Conservation (phyloP, 2,888 invertebrate species). For the Melanostoma scalare region DNA sequence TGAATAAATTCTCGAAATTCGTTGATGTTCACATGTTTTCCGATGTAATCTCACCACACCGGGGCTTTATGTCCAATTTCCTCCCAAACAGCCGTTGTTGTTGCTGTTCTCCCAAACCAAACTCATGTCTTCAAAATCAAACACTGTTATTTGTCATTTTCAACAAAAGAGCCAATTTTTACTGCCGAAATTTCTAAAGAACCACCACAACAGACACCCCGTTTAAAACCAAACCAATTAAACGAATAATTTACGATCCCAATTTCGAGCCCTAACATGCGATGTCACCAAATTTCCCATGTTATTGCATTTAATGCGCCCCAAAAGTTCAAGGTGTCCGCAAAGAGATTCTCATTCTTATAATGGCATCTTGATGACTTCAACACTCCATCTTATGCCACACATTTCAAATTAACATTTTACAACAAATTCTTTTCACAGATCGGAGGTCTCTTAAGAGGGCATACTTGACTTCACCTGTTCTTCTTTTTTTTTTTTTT, state of each 20-base stretch:
- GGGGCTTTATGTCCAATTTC: too few species aligned
- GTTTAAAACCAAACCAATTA: constrained; percentile 41
- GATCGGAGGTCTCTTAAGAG: neutral
- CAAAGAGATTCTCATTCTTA: constrained; percentile 25
- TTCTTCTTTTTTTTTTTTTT: constrained; percentile 5
- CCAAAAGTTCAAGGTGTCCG: constrained; percentile 52
- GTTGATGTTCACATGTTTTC: too few species aligned
- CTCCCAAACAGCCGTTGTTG: too few species aligned
- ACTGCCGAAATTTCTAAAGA: constrained; percentile 5
- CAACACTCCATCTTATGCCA: constrained; percentile 37
- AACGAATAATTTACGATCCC: constrained; percentile 45
- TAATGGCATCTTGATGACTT: constrained; percentile 67
- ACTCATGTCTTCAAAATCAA: neutral
- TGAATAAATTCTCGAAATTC: too few species aligned
- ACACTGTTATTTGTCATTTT: constrained; percentile 11
- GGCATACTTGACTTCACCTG: constrained; percentile 45
- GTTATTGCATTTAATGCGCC: constrained; percentile 58
- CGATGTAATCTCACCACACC: too few species aligned
- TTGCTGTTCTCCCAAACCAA: too few species aligned
- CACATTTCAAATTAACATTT: constrained; percentile 60
- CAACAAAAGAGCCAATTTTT: neutral
- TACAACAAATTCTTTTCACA: constrained; percentile 57
- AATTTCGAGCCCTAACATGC: constrained; percentile 44
- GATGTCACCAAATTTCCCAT: constrained; percentile 49
- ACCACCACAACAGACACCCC: constrained; percentile 28